Base-by-base conservation (phyloP, 2,888 invertebrate genomes). In the Gymnosoma rotundatum region DNA sequence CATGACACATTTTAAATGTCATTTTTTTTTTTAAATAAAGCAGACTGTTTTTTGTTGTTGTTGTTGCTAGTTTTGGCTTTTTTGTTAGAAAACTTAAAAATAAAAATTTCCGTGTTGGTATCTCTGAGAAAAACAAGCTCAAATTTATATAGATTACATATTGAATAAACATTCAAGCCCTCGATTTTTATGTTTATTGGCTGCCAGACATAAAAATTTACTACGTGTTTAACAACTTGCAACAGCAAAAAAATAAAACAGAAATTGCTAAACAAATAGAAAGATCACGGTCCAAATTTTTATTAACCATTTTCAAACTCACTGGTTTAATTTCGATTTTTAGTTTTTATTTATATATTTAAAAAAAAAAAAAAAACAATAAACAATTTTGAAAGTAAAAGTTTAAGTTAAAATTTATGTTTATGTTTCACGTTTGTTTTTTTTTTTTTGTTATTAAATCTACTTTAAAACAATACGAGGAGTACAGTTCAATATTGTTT, bases 1-100 rank as follows among this genome's bases (percentile, higher is more conserved):
- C 84, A 81, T 84, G 81, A 81, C 84, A 84, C 64, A 81, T 84
- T 81, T 84, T 78, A 84, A 81, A 81, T 84, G 81, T 78, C 81
- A 84, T 61, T 80, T 80, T 52, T 80, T 52, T 61, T 72, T 61
- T 72, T 45, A 25, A 32, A 18, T 20, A 56, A 48, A 8, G 4
- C 10, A n/a, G 58, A 36, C 58, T 58, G 9, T 36, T 60, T 32
- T 64, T 18, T 38, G 1, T 2, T 12, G 12, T 42, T 42, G 6
- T 42, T 42, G 25, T 25, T 25, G 25, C 4, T 25, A 25, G 6
- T 32, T 32, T 32, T 32, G 6, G 8, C 7, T 32, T 32, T 32
- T 32, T 32, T 38, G 21, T 2, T 38, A 8, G 63, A 63, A 63
- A 72, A 10, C 2, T 10, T 20, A 14, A 58, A 58, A n/a, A 36